Base-by-base conservation (phyloP, 2,888 invertebrate genomes). In the Smittia sp. region DNA sequence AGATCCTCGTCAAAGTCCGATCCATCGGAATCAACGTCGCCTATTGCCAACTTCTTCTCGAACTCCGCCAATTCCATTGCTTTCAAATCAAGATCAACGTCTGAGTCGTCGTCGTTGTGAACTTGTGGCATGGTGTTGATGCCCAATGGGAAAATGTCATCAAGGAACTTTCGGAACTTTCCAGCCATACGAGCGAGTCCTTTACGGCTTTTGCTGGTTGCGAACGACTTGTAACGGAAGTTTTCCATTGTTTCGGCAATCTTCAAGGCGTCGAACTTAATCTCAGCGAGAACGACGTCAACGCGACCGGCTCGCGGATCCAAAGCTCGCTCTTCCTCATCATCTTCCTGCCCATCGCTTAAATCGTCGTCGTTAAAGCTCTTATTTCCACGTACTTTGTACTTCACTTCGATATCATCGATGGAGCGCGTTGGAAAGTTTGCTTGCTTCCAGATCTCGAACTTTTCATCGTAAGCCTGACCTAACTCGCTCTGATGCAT, bases 291-390 rank as follows among this genome's bases (percentile, higher is more conserved):
- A 65, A 85, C 84, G 1, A 92, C 92, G 81, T 92, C 85, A 0
- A 93, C 90, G 73, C 86, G 85, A 0, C 94, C 94, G 1, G 94
- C 94, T 65, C 94, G 85, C 0, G 93, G 93, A 85, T 94, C 94
- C 20, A 89, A 78, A 7, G 76, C 76, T 74, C 68, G 75, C 25
- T 79, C 77, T 11, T 78, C 77, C 2, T 77, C 78, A 39, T 80
- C 80, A 6, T 74, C 68, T 13, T 54, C 54, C 7, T 73, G 54
- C 15, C 41, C 66, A 39, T 75, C 74, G 15, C 25, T 67, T 15
- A 72, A 32, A 20, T 67, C 66, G 18, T 52, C 72, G 3, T 69
- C 74, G 7, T 20, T 24, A 1, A 24, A n/a, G 46, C 69, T 72
- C 9, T 74, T 74, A 7, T 46, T 67, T 0, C 54, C 54, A 9